Conservation (phyloP, 2,888 invertebrate genomes). For the Harpagoxenus sublaevis region DNA sequence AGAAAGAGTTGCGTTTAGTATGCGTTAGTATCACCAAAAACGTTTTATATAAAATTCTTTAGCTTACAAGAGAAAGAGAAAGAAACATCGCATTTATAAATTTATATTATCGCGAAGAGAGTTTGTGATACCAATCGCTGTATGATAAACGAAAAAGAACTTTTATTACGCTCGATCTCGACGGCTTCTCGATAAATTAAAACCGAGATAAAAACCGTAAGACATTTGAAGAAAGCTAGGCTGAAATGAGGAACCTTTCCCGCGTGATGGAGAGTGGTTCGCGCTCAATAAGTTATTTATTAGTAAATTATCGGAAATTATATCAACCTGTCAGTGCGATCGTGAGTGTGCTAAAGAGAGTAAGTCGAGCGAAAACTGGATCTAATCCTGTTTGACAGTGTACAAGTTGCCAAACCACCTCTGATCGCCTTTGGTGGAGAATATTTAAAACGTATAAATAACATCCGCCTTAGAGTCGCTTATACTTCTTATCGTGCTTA, state of each 20-base stretch:
- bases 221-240: background rate
- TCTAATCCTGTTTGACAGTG: slow-evolving; percentile 54
- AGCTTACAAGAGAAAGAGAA: background rate
- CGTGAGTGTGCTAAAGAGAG: slow-evolving; percentile 34
- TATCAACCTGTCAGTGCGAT: slow-evolving; percentile 47
- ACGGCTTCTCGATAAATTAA: background rate
- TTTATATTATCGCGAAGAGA: background rate
- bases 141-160: background rate
- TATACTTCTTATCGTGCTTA: slow-evolving; percentile 15
- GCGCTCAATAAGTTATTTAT: slow-evolving; percentile 42
- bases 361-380: slow-evolving; percentile 56
- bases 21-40: background rate
- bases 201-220: background rate
- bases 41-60: background rate
- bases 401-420: slow-evolving; percentile 40
- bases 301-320: slow-evolving; percentile 62
- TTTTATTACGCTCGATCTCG: background rate
- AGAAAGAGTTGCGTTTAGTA: slow-evolving; percentile 21
- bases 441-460: slow-evolving; percentile 39
- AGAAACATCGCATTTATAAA: background rate
- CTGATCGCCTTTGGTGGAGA: slow-evolving; percentile 25
- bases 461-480: slow-evolving; percentile 29
- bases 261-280: slow-evolving; percentile 45
- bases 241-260: slow-evolving; percentile 10
- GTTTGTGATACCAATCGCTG: background rate